Conservation (phyloP, 1,140 invertebrate species). For the Meteorus sp. region DNA sequence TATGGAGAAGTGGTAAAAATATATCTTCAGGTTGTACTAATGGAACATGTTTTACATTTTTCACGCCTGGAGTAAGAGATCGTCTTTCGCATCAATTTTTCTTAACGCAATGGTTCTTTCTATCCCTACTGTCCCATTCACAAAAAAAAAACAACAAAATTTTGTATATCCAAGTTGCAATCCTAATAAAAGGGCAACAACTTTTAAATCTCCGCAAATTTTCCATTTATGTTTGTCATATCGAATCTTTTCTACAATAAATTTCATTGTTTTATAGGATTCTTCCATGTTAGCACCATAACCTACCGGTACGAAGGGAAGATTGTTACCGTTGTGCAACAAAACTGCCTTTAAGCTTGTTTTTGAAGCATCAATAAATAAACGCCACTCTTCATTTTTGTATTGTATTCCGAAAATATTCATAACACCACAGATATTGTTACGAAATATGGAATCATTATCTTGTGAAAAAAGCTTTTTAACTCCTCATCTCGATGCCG, state of each 20-base stretch:
- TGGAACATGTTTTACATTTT: not conserved
- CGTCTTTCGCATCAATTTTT: constrained; percentile 33
- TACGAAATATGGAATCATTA: constrained; percentile 17
- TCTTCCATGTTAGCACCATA: constrained; percentile 43
- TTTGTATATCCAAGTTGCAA: constrained; percentile 55
- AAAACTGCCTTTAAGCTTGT: constrained; percentile 2
- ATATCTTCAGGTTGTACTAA: constrained; percentile 7
- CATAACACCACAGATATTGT: constrained; percentile 17
- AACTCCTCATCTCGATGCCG: not conserved
- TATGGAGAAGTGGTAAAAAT: constrained; percentile 1
- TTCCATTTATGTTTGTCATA: constrained; percentile 43
- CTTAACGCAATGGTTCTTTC: constrained; percentile 41
- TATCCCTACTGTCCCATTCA: constrained; percentile 52
- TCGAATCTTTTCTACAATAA: constrained; percentile 36
- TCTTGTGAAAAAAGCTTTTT: constrained; percentile 15
- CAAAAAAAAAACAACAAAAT: constrained; percentile 50
- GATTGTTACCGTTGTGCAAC: constrained; percentile 42
- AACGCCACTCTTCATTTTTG: not conserved
- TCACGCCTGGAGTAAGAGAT: not conserved
- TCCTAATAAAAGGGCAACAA: constrained; percentile 45
- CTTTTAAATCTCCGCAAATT: constrained; percentile 48
- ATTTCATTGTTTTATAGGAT: constrained; percentile 40
- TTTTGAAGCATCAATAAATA: constrained; percentile 1
- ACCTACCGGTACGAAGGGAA: constrained; percentile 40
- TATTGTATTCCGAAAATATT: not conserved